Evolutionary conservation across 2,888 invertebrate genomes (phyloP).

Genomic region (Shargacucullia verbasci): DNA sequence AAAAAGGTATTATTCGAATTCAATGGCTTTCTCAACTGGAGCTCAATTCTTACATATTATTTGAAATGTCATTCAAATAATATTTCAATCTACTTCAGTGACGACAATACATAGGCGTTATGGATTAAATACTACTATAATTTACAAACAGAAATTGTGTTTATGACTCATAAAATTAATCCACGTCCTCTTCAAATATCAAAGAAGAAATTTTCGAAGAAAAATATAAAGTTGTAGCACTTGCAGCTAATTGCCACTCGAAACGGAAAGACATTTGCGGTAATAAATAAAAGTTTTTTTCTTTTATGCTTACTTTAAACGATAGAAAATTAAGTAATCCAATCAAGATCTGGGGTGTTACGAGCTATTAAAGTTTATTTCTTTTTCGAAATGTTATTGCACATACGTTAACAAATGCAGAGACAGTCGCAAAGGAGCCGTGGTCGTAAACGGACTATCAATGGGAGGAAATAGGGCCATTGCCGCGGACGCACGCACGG

Average conservation of each 20-base stretch:
- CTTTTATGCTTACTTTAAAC: background rate
- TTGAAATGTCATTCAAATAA: conserved; percentile 54
- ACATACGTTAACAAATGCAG: conserved; percentile 16
- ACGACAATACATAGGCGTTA: conserved; percentile 2
- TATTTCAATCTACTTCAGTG: conserved; percentile 33
- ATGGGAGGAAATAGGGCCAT: conserved; percentile 69
- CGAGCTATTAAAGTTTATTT: background rate
- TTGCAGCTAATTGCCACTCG: too few species aligned
- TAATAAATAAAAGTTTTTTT: too few species aligned
- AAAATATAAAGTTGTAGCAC: too few species aligned
- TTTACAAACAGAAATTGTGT: too few species aligned
- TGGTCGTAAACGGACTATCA: conserved; percentile 71
- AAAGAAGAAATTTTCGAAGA: too few species aligned
- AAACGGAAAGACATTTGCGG: too few species aligned
- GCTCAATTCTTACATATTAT: conserved; percentile 55
- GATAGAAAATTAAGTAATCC: background rate
- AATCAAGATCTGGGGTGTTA: background rate
- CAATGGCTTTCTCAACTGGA: conserved; percentile 56
- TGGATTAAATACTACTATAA: too few species aligned
- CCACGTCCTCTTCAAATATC: too few species aligned
- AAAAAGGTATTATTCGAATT: conserved; percentile 56
- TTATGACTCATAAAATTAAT: too few species aligned
- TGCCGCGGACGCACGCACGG: conserved; percentile 73
- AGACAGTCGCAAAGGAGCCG: conserved; percentile 23
- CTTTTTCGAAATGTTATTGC: conserved; percentile 4